Evolutionary conservation across 2,113 vertebrate species (phyloP).

Genomic region (Cyprinodon tularosa): DNA sequence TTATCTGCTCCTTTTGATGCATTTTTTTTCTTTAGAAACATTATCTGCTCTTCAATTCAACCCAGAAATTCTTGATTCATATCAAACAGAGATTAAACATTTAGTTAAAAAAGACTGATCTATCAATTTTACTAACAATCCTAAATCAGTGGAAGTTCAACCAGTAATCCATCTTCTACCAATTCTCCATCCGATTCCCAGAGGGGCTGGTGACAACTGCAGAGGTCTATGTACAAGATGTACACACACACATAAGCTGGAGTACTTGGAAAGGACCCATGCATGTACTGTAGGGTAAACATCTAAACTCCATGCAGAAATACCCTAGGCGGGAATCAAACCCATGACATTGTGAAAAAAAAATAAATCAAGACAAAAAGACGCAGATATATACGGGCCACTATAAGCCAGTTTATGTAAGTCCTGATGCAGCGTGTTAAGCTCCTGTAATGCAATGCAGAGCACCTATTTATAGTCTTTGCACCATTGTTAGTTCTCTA

Average conservation of each 20-base stretch:
- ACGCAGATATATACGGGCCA: neutral
- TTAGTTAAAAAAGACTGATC: neutral
- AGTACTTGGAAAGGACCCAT: too few species aligned
- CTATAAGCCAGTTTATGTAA: slow-evolving; percentile 11
- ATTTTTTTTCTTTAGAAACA: slow-evolving; percentile 15
- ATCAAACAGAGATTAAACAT: neutral
- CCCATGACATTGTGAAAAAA: neutral
- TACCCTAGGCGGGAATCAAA: too few species aligned
- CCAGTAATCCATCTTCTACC: too few species aligned
- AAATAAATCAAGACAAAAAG: neutral
- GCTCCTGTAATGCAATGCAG: slow-evolving; percentile 13
- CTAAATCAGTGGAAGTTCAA: neutral
- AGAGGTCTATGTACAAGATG: too few species aligned
- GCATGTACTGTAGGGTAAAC: too few species aligned
- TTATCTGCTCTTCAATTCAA: neutral
- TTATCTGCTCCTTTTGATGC: slow-evolving; percentile 27
- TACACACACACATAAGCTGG: too few species aligned
- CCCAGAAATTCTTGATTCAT: too few species aligned
- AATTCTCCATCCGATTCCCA: too few species aligned
- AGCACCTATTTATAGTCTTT: slow-evolving; percentile 59
- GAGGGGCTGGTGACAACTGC: too few species aligned
- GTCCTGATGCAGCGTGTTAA: slow-evolving; percentile 2
- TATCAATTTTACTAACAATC: neutral
- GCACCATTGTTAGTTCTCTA: slow-evolving; percentile 46
- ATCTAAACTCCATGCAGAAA: too few species aligned